A percentile compares a stretch with the other conserved stretches of the same genome.
phyloP scores from a whole-genome alignment of 2,888 invertebrate genomes.

The Acleris laterana region DNA sequence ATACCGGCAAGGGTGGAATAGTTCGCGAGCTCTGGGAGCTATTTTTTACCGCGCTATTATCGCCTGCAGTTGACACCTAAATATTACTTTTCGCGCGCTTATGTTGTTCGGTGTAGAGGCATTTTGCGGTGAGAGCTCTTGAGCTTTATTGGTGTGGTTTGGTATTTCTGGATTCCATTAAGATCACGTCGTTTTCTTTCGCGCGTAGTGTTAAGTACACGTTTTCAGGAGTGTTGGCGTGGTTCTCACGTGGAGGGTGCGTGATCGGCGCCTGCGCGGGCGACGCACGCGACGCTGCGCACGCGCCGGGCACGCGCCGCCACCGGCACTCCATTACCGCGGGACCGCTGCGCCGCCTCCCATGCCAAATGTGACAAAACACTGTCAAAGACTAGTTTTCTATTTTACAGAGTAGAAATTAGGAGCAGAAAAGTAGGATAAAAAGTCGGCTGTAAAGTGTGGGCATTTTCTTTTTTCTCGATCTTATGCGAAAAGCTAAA shows the following conservation, averaged over 20 bases:
- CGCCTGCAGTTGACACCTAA: slow-evolving; percentile 83
- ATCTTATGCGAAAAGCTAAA: no score
- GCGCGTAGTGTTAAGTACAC: background rate
- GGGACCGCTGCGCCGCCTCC: slow-evolving; percentile 57
- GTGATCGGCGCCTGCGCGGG: slow-evolving; percentile 49
- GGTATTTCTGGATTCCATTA: slow-evolving; percentile 47
- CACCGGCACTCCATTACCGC: slow-evolving; percentile 76
- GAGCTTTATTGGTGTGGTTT: slow-evolving; percentile 70
- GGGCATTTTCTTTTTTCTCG: no score
- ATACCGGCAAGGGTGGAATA: slow-evolving; percentile 78
- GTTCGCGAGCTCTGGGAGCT: slow-evolving; percentile 65
- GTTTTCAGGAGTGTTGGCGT: slow-evolving; percentile 2
- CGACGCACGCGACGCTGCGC: slow-evolving; percentile 51
- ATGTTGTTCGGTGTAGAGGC: slow-evolving; percentile 61
- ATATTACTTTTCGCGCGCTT: slow-evolving; percentile 75
- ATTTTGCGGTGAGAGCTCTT: slow-evolving; percentile 73
- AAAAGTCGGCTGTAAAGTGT: no score
- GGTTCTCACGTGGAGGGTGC: slow-evolving; percentile 74
- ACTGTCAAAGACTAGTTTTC: slow-evolving; percentile 49
- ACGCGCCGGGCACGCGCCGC: slow-evolving; percentile 51
- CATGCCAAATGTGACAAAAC: slow-evolving; percentile 55
- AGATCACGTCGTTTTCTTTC: background rate
- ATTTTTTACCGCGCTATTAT: slow-evolving; percentile 83
- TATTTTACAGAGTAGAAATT: background rate
- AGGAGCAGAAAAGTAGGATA: background rate